Evolutionary conservation across 1,140 invertebrate genomes (phyloP), one percentile per base, ranked within the genome.

Genomic region (Dendroctonus ponderosae): DNA sequence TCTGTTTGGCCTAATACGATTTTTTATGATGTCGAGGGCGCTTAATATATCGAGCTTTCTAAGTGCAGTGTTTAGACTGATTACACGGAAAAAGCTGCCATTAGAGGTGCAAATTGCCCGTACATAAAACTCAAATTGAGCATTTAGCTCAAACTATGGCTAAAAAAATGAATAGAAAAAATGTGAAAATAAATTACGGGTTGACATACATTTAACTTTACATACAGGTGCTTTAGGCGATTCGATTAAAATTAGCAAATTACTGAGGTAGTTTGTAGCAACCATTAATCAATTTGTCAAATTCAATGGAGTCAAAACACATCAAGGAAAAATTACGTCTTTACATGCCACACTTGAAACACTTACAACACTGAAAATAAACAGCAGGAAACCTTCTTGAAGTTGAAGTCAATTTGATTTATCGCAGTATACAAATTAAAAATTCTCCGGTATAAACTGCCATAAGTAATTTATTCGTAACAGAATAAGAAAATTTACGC

Each of bases 341-440:
- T 46, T 46, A 46, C 43, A 11, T 46, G 43, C 43, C 43, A 46
- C 38, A 54, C 52, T 54, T 39, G 56, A 44, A 58, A 15, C 42
- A 44, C 41, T 58, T 58, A 58, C 7, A 54, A 5, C 41, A 11
- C 56, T 58, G 46, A 58, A 58, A 58, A 58, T 58, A 58, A 58
- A 58, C 56, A 44, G 56, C 42, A 11, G 53, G 39, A 56, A 56
- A 56, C 15, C 49, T 3, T 51, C 49, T 7, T 15, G 42, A 44
- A 37, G 41, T 58, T 44, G 56, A 58, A 38, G 56, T 41, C 56
- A 39, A 7, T 51, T 44, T 44, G 56, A 58, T 58, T 58, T 58
- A 58, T 58, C 14, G 56, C 12, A 14, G 41, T 7, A 26, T 58
- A 58, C 40, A 58, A 58, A 43, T 58, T 58, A 58, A 58, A 58